phyloP scores from a whole-genome alignment of 1,140 invertebrate species.

The Zophobas atratus region DNA sequence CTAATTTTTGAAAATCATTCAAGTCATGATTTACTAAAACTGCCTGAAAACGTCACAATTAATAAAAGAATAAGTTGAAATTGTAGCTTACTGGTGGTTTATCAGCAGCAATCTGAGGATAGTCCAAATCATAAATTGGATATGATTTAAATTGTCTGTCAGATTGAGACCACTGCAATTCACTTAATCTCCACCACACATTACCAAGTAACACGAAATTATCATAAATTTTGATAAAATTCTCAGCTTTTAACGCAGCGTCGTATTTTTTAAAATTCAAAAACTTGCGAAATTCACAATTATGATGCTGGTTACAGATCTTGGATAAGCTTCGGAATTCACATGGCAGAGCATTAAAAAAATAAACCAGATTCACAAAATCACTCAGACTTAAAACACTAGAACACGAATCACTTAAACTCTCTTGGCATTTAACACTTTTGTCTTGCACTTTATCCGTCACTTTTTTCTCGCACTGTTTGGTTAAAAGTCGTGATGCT shows the following conservation, averaged over 20 bases:
- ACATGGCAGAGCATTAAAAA: conserved; percentile 5
- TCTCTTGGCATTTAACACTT: no score
- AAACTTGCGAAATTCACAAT: conserved; percentile 13
- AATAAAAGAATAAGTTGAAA: neutral
- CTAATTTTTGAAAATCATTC: conserved; percentile 1
- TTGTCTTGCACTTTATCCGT: neutral
- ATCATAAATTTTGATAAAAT: conserved; percentile 22
- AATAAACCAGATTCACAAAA: conserved; percentile 21
- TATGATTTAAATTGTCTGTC: conserved; percentile 1
- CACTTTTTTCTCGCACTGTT: conserved; percentile 30
- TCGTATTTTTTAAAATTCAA: conserved; percentile 14
- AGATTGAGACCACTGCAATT: neutral
- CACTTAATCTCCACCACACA: conserved; percentile 1
- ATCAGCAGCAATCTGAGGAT: neutral
- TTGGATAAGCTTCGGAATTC: conserved; percentile 10
- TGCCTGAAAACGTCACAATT: conserved; percentile 1
- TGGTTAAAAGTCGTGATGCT: conserved; percentile 36
- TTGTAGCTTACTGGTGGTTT: conserved; percentile 10
- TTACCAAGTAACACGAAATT: neutral
- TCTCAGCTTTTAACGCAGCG: neutral
- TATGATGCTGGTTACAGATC: neutral
- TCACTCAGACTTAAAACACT: conserved; percentile 28
- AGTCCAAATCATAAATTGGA: conserved; percentile 8
- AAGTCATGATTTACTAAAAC: conserved; percentile 17
- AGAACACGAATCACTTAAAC: neutral